Base-by-base conservation (phyloP, 1,140 invertebrate species). In the Anastrepha ludens region DNA sequence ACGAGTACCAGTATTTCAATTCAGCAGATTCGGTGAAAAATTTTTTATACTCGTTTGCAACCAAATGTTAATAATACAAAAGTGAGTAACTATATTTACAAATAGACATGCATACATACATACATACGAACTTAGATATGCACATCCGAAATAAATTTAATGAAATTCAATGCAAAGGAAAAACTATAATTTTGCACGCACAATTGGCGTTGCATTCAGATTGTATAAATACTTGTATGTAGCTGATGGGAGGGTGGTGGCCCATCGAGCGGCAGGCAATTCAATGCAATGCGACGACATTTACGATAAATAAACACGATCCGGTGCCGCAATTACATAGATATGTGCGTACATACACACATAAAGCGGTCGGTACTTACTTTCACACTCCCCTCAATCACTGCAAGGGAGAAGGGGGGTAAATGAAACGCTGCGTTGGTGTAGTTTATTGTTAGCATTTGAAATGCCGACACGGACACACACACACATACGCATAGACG, bases 131-230 rank as follows among this genome's bases (percentile, higher is more conserved):
- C 1, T 20, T 58, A 47, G 2, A 55, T 3, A 4, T 20, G 47
- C 7, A 2, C 74, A 55, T 20, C n/a, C 74, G 15, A 81, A 81
- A 81, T 81, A 81, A 55, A 81, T 81, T 50, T 81, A 58, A n/a
- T 47, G 74, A 13, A 50, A 81, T 81, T 81, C 74, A 81, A 81
- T n/a, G n/a, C 50, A 81, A 29, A 81, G 6, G 74, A 81, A 81
- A 81, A 81, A 81, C 74, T 81, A 50, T 81, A 81, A 81, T 55
- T 17, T 81, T 81, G 74, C 50, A 81, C 74, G 74, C 74, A 50
- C 74, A 81, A 81, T 81, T 81, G 74, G 74, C 67, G 74, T 58
- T 81, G 74, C 47, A 81, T 81, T 58, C 47, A 55, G 29, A 81
- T 55, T 44, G 20, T 81, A 4, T 41, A 70, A 70, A 44, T 29